Evolutionary conservation across 1,140 invertebrate genomes (phyloP), one percentile per base, ranked within the genome.

Genomic region (Anoplophora glabripennis): DNA sequence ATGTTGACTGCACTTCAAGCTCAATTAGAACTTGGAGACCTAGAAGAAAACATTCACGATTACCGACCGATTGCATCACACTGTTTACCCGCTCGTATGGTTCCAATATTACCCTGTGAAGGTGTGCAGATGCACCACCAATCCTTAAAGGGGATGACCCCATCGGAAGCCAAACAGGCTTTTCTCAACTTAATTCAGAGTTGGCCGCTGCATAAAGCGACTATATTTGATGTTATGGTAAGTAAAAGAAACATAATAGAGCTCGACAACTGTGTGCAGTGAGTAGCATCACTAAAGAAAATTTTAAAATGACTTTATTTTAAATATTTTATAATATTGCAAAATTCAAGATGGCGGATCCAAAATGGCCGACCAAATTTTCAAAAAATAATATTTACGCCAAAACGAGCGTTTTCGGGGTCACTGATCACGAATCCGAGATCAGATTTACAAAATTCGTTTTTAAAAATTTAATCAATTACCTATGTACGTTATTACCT

Each of bases 171-270:
- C 1, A 94, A 96, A 73, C 90, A 96, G 74, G 86, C 92, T 1
- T 95, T 96, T 72, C 81, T 98, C n/a, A 95, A 95, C 76, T 79
- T 97, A 4, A 92, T 97, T 52, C 89, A 93, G 74, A 91, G 89
- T 46, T 97, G 94, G 94, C 92, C 92, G 7, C 79, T 97, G 40
- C 92, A 96, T 65, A 86, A 90, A 64, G 92, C 94, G 3, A 95
- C 93, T 5, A 91, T 98, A 64, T 98, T 95, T 76, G 93, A 96
- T 75, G 94, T 97, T 18, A 93, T 93, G 84, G 88, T 90, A 76
- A 76, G 59, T 54, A 12, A 48, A 37, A 11, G 14, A 7, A 33
- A 0, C 9, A 18, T 42, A 34, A 12, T 28, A 17, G 1, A 1
- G 36, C 12, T 38, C 36, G 12, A 38, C 9, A 1, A 38, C 36